These are phyloP conservation scores for Dermatophagoides farinae DNA, from an alignment of 1,140 invertebrate genomes.

Conservation along the genomic window DNA sequence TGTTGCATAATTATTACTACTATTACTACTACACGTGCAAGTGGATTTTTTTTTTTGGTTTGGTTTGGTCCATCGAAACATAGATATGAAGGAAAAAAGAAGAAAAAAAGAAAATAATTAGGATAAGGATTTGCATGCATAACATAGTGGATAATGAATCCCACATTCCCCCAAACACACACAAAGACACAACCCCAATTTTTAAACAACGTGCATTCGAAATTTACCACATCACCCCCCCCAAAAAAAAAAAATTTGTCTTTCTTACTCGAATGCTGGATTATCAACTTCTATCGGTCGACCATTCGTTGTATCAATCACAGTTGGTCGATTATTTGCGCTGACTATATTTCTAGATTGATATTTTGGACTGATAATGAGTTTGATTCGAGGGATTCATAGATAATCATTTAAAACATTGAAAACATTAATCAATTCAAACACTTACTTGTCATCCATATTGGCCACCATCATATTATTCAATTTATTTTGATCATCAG, in stretches of 20 bases:
- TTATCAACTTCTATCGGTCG: not conserved
- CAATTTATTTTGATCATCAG: slow-evolving; percentile 4
- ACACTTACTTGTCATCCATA: not conserved
- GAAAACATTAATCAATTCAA: not conserved
- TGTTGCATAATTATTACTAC: not conserved
- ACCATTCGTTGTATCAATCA: not conserved
- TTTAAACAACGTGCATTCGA: no score
- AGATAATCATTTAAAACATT: not conserved
- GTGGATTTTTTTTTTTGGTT: no score
- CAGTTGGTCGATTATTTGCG: not conserved
- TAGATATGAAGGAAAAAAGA: not conserved
- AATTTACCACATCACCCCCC: not conserved
- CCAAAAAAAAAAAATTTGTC: not conserved
- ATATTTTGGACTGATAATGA: not conserved
- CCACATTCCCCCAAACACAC: no score
- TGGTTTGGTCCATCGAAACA: no score
- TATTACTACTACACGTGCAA: not conserved
- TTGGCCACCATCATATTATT: not conserved
- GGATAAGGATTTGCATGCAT: no score
- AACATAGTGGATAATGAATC: no score
- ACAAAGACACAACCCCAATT: no score
- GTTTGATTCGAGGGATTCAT: not conserved
- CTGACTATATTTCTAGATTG: not conserved
- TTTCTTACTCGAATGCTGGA: slow-evolving; percentile 7
- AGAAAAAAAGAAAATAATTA: no score